phyloP scores from a whole-genome alignment of 1,140 invertebrate genomes.

The Myzus persicae region DNA sequence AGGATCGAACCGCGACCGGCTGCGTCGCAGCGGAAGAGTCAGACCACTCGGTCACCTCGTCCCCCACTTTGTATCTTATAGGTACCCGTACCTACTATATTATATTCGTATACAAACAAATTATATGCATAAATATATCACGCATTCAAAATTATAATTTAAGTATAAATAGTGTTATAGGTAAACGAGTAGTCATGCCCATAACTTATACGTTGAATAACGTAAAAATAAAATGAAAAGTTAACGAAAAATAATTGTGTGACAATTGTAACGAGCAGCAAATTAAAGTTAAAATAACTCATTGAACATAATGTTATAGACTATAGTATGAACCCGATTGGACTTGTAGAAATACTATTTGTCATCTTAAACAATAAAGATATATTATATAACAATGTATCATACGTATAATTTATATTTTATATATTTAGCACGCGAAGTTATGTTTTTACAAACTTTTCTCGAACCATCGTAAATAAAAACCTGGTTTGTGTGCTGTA shows the following conservation, averaged over 20 bases:
- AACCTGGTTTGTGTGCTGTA: background rate
- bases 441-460: background rate
- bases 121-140: too few species aligned
- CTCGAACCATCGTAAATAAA: background rate
- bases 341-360: background rate
- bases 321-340: background rate
- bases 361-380: background rate
- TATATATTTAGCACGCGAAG: background rate
- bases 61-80: too few species aligned
- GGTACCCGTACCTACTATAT: too few species aligned
- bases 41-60: too few species aligned
- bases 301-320: background rate
- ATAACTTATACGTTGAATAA: background rate
- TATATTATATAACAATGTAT: background rate
- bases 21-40: too few species aligned
- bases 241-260: background rate
- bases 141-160: too few species aligned
- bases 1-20: too few species aligned
- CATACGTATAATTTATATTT: background rate
- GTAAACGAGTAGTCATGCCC: too few species aligned
- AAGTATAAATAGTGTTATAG: background rate
- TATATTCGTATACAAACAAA: too few species aligned
- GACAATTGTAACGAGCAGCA: background rate
- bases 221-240: background rate
- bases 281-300: background rate